Evolutionary conservation across 2,888 invertebrate species (phyloP), one percentile per base, ranked within the genome.

Genomic region (Cheiracanthium punctorium): DNA sequence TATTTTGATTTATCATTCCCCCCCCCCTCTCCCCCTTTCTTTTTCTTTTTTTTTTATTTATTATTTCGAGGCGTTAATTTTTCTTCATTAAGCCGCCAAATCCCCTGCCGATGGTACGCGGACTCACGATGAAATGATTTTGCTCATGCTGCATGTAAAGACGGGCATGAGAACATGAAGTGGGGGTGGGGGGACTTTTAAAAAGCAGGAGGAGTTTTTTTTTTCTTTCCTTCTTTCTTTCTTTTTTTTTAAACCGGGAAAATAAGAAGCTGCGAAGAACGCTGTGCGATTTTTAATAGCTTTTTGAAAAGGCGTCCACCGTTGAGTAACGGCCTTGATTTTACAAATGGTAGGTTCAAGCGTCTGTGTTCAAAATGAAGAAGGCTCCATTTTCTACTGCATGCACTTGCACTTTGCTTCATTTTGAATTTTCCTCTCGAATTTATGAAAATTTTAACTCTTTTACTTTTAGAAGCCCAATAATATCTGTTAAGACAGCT

Each of bases 81-180:
- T 84, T 84, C 84, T 72, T 84, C 84, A 79, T 84, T 84, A 84
- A 79, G 82, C 64, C 33, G 17, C 30, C n/a, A 71, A 84, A 84
- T 84, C 84, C 84, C 84, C 73, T 33, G 77, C 65, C 77, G 79
- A 82, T 76, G 71, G 67, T 37, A 48, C 43, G 17, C 10, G 17
- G 43, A 48, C 14, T 7, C 43, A 48, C 43, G 43, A 17, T 48
- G 43, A 48, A 48, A 48, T 48, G 43, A 48, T 48, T 48, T 48
- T 48, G 43, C 43, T 17, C 10, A 17, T 17, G 10, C 17, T 17
- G 10, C 43, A 17, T 17, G 17, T 10, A 48, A 48, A 37, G 10
- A 17, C 10, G 43, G 17, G 43, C 1, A 17, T 10, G 17, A 48
- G 12, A 37, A 12, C n/a, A n/a, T n/a, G n/a, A n/a, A n/a, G n/a